These are phyloP conservation scores for Charadrius vociferus DNA, from an alignment of 2,113 vertebrate genomes.

Conservation along the genomic window DNA sequence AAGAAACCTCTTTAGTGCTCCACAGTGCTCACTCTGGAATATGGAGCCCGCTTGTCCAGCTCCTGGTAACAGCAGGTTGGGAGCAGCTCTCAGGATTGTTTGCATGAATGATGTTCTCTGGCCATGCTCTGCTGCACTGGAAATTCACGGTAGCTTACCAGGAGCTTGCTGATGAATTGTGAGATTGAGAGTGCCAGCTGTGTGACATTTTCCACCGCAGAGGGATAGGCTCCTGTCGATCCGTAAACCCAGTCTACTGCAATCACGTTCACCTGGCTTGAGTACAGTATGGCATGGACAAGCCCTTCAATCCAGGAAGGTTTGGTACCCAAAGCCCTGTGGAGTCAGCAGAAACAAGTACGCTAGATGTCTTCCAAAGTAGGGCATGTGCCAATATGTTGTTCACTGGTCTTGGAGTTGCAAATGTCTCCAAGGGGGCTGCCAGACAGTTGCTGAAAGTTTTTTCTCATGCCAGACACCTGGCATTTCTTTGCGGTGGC, in stretches of 20 bases:
- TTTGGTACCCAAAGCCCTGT: conserved; percentile 86
- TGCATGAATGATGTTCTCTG: background rate
- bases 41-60: background rate
- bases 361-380: background rate
- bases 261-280: conserved; percentile 82
- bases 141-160: conserved; percentile 67
- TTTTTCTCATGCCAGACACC: background rate
- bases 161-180: conserved; percentile 83
- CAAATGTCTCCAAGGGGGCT: background rate
- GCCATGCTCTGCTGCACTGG: background rate
- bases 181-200: conserved; percentile 84
- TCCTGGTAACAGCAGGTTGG: background rate
- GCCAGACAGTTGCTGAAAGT: background rate
- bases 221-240: conserved; percentile 85
- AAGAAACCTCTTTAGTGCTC: background rate
- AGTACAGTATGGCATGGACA: conserved; percentile 75
- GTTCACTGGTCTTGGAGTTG: background rate
- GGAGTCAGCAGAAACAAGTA: background rate
- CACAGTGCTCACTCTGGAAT: background rate
- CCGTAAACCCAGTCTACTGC: conserved; percentile 90
- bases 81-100: background rate
- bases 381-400: background rate
- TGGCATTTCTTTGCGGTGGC: background rate
- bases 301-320: conserved; percentile 88
- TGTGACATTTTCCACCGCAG: conserved; percentile 87